phyloP scores from a whole-genome alignment of 2,113 vertebrate species.

The Clinocottus analis region DNA sequence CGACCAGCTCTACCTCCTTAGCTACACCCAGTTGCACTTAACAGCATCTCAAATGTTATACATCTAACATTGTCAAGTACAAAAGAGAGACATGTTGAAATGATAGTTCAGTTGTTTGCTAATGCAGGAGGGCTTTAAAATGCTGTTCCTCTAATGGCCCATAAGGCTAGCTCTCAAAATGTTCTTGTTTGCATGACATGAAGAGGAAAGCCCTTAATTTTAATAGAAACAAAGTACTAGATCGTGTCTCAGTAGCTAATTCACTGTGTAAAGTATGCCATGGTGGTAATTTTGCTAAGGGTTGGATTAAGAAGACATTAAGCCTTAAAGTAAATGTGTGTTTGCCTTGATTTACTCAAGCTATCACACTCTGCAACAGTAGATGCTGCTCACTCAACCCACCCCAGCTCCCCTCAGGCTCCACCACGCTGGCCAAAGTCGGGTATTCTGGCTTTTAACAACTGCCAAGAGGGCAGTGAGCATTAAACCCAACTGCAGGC shows the following conservation, averaged over 20 bases:
- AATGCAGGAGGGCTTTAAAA: not conserved
- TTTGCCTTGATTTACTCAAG: conserved; percentile 30
- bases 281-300: conserved; percentile 6
- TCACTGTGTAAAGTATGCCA: not conserved
- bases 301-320: conserved; percentile 2
- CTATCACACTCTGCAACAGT: conserved; percentile 21
- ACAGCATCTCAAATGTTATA: not conserved
- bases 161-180: not conserved
- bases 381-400: conserved; percentile 26
- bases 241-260: conserved; percentile 1
- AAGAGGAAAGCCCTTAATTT: not conserved
- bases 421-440: conserved; percentile 41
- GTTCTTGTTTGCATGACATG: not conserved
- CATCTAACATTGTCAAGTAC: not conserved
- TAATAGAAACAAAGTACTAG: not conserved
- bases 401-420: conserved; percentile 26
- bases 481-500: conserved; percentile 9
- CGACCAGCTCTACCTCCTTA: not conserved
- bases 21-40: not conserved
- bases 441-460: conserved; percentile 47
- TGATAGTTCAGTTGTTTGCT: not conserved
- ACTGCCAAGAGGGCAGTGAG: conserved; percentile 40
- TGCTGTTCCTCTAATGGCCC: not conserved
- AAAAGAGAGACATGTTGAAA: not conserved
- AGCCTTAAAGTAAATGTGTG: conserved; percentile 13